A percentile compares a stretch with the other conserved stretches of the same genome.
phyloP scores from a whole-genome alignment of 2,888 invertebrate species.

The Stenolophus ochropezus region DNA sequence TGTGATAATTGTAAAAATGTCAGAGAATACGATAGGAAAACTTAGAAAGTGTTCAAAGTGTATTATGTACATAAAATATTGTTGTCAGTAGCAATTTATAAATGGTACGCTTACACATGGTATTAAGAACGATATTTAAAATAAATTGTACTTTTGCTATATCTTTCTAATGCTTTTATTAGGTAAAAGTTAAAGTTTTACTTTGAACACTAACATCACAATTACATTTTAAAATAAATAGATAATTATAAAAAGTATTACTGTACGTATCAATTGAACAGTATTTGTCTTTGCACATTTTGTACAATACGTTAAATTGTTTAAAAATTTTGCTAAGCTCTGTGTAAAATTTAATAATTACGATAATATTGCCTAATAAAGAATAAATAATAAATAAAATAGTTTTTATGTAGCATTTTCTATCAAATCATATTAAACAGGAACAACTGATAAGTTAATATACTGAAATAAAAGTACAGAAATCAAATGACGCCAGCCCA shows the following conservation, averaged over 20 bases:
- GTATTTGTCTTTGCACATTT: slow-evolving; percentile 29
- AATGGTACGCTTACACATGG: neutral
- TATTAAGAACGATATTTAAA: neutral
- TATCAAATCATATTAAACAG: no score
- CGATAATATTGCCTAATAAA: slow-evolving; percentile 29
- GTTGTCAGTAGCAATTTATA: neutral
- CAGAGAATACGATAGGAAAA: neutral
- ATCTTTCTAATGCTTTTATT: neutral
- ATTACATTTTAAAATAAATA: neutral
- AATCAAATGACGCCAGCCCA: no score
- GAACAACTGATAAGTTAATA: no score
- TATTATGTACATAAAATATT: neutral
- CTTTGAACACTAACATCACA: neutral
- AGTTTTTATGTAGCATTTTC: no score
- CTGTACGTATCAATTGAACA: neutral
- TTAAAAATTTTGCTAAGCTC: slow-evolving; percentile 38
- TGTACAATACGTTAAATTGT: slow-evolving; percentile 29
- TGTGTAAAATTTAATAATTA: slow-evolving; percentile 29
- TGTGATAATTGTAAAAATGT: slow-evolving; percentile 32
- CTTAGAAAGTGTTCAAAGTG: slow-evolving; percentile 17
- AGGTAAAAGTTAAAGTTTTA: neutral
- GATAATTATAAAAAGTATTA: neutral
- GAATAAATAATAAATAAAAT: slow-evolving; percentile 6
- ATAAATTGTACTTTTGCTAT: neutral
- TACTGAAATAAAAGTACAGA: no score